Evolutionary conservation across 1,140 invertebrate genomes (phyloP).

Genomic region (Belonocnema kinseyi): DNA sequence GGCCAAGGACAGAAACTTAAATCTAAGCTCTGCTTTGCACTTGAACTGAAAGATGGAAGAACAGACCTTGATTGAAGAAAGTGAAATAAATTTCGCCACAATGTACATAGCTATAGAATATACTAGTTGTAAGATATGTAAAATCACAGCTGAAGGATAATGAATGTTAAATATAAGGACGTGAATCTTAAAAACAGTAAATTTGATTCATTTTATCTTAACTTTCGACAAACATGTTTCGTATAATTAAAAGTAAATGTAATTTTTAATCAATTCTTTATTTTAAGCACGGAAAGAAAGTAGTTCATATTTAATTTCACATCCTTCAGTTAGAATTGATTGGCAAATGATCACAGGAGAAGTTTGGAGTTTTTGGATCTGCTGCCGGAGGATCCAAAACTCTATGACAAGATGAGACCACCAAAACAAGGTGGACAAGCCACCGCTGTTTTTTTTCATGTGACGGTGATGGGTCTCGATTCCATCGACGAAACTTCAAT

Average conservation of each 20-base stretch:
- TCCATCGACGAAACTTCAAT: slow-evolving; percentile 95
- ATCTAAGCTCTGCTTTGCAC: slow-evolving; percentile 14
- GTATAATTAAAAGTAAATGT: too few species aligned
- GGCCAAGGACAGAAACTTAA: slow-evolving; percentile 27
- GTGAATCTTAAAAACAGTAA: neutral
- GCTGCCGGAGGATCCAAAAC: slow-evolving; percentile 88
- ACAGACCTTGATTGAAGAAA: slow-evolving; percentile 24
- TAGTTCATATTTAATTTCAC: neutral
- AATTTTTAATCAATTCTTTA: neutral
- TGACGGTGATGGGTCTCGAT: slow-evolving; percentile 94
- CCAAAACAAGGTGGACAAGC: slow-evolving; percentile 91
- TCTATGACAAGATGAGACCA: slow-evolving; percentile 93
- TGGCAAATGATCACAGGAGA: slow-evolving; percentile 71
- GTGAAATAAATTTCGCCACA: slow-evolving; percentile 16
- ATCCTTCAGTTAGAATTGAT: neutral
- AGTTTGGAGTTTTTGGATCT: slow-evolving; percentile 89
- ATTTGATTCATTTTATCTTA: neutral
- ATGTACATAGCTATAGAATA: neutral
- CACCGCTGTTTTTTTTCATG: slow-evolving; percentile 92
- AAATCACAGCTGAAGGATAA: neutral
- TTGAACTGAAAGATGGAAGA: slow-evolving; percentile 6
- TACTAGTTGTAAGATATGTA: too few species aligned
- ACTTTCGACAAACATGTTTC: too few species aligned
- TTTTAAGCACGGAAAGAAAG: neutral
- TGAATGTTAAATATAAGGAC: neutral